phyloP scores from a whole-genome alignment of 2,113 vertebrate species.

The Misgurnus anguillicaudatus region DNA sequence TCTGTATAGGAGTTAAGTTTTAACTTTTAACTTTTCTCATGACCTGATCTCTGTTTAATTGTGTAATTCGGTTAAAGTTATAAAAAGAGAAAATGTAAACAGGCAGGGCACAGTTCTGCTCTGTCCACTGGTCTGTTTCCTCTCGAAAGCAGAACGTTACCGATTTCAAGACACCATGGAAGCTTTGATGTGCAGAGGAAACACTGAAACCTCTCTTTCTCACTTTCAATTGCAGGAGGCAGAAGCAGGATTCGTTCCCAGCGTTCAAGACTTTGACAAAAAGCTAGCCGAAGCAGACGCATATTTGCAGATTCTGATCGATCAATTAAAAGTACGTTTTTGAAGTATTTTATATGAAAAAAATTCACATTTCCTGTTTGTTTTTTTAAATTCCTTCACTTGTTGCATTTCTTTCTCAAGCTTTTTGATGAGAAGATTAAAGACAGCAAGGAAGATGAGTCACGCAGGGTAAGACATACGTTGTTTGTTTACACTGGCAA shows the following conservation, averaged over 20 bases:
- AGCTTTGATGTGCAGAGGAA: constrained; percentile 11
- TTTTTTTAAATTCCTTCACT: neutral
- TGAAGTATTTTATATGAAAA: neutral
- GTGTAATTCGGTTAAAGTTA: constrained; percentile 48
- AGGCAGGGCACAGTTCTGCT: neutral
- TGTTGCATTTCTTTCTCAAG: constrained; percentile 66
- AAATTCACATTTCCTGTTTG: neutral
- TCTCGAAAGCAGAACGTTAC: constrained; percentile 39
- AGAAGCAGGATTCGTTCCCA: constrained; percentile 94
- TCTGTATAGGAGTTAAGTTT: neutral
- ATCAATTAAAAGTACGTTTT: constrained; percentile 89
- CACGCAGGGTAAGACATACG: constrained; percentile 87
- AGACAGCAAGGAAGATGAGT: constrained; percentile 98
- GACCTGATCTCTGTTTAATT: constrained; percentile 33
- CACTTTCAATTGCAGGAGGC: constrained; percentile 79
- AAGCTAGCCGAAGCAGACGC: constrained; percentile 97
- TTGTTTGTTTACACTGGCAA: neutral
- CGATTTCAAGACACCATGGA: constrained; percentile 21
- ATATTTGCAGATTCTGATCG: constrained; percentile 98
- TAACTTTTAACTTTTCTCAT: neutral
- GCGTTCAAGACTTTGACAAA: constrained; percentile 97
- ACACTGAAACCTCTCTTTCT: constrained; percentile 26
- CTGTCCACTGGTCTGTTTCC: neutral
- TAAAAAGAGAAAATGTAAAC: constrained; percentile 35
- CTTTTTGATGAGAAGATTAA: constrained; percentile 99